A percentile compares a stretch with the other conserved stretches of the same genome.
These are phyloP conservation scores for Diplolepis rosae DNA, from an alignment of 2,888 invertebrate species.

Conservation along the genomic window DNA sequence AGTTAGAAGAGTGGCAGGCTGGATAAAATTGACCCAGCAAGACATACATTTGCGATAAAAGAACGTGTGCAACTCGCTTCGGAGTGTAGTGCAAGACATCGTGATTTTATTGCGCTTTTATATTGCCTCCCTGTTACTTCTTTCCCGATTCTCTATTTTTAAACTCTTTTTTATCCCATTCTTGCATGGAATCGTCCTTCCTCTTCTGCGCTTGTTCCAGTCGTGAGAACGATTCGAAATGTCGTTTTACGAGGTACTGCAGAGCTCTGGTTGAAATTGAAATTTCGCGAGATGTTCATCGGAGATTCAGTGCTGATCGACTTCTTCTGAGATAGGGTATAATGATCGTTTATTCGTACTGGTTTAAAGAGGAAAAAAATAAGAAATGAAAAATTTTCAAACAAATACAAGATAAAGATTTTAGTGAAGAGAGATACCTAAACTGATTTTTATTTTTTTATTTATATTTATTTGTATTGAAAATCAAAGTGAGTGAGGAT, in stretches of 20 bases:
- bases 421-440: not conserved
- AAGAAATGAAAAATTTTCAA: not conserved
- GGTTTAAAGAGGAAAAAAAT: not conserved
- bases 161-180: constrained; percentile 35
- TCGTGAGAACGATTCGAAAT: constrained; percentile 44
- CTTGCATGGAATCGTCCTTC: constrained; percentile 32
- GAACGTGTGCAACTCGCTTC: not conserved
- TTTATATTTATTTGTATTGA: too few relatives aligned
- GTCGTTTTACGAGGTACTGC: constrained; percentile 39
- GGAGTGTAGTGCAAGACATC: constrained; percentile 34
- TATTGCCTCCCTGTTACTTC: constrained; percentile 56
- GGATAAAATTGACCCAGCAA: not conserved
- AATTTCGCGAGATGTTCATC: constrained; percentile 25
- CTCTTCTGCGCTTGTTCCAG: constrained; percentile 33
- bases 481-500: too few relatives aligned
- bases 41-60: constrained; percentile 1
- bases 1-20: not conserved
- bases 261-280: constrained; percentile 33
- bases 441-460: too few relatives aligned
- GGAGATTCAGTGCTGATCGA: constrained; percentile 26
- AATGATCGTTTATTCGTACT: constrained; percentile 13
- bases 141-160: constrained; percentile 38
- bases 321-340: constrained; percentile 9
- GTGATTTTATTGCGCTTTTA: constrained; percentile 68
- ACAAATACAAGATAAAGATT: not conserved